These are phyloP conservation scores for Bucorvus abyssinicus DNA, from an alignment of 2,797 vertebrate species.

Conservation along the genomic window DNA sequence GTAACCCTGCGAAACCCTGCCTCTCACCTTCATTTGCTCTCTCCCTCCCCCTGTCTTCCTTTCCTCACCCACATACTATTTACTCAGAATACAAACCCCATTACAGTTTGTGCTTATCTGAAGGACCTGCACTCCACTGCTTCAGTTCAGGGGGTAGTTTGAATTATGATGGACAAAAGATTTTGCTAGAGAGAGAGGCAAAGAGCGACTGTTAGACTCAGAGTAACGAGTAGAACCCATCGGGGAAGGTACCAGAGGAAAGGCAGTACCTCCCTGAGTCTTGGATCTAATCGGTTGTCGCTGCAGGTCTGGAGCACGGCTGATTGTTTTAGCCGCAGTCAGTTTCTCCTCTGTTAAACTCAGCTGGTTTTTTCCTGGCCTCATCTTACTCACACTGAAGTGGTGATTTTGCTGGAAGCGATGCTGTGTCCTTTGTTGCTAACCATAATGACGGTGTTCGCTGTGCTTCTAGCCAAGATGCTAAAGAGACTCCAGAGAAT, in stretches of 20 bases:
- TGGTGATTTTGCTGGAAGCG: background rate
- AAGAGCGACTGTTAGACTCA: background rate
- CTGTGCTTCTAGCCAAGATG: background rate
- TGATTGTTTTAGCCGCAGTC: conserved; percentile 11
- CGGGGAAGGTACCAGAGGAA: background rate
- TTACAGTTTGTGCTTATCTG: conserved; percentile 39
- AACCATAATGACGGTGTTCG: background rate
- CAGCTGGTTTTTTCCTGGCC: background rate
- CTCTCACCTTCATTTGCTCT: background rate
- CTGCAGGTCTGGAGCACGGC: background rate
- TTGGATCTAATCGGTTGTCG: background rate
- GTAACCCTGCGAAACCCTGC: conserved; percentile 24
- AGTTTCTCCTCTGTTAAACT: conserved; percentile 2
- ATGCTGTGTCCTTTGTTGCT: background rate
- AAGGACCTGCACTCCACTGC: background rate
- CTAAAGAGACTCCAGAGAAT: background rate
- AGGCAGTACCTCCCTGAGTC: background rate
- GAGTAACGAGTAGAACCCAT: background rate
- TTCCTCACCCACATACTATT: conserved; percentile 42
- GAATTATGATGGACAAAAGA: conserved; percentile 14
- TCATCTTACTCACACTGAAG: conserved; percentile 24
- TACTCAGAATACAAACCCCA: conserved; percentile 15
- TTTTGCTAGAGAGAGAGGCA: background rate
- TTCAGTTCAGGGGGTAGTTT: background rate
- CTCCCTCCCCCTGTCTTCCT: background rate